Conservation (phyloP, 2,113 vertebrate species). For the Genyomyrus donnyi region DNA sequence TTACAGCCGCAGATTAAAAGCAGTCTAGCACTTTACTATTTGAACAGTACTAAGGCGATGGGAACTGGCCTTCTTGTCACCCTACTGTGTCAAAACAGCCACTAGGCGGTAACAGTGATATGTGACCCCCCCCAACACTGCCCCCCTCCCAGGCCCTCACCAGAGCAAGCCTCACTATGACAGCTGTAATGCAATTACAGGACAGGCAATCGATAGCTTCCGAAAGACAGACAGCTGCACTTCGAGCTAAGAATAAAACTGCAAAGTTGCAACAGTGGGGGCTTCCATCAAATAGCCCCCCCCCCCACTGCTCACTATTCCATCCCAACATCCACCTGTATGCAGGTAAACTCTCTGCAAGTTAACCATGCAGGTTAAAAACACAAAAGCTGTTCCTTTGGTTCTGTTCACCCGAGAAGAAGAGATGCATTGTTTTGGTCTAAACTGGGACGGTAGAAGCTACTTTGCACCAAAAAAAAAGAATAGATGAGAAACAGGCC, state of each 20-base stretch:
- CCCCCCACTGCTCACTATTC: neutral
- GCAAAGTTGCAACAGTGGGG: neutral
- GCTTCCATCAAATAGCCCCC: neutral
- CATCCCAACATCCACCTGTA: neutral
- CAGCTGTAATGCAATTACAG: conserved; percentile 15
- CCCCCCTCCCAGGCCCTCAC: neutral
- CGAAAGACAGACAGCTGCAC: conserved; percentile 10
- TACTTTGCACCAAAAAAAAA: neutral
- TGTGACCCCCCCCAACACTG: neutral
- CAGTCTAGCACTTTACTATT: neutral
- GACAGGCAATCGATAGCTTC: conserved; percentile 16
- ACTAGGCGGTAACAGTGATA: neutral
- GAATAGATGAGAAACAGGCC: conserved; percentile 47
- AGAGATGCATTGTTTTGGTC: conserved; percentile 38
- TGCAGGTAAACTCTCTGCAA: neutral
- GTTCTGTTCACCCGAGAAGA: conserved; percentile 14
- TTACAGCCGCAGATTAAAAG: neutral
- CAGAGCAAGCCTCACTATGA: neutral
- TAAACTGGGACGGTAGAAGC: conserved; percentile 25
- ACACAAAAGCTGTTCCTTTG: neutral
- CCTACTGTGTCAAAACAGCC: neutral
- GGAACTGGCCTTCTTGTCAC: neutral
- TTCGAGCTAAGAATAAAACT: conserved; percentile 17
- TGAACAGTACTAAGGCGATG: neutral
- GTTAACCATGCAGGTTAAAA: neutral